phyloP scores from a whole-genome alignment of 2,113 vertebrate species.

The Heloderma charlesbogerti region DNA sequence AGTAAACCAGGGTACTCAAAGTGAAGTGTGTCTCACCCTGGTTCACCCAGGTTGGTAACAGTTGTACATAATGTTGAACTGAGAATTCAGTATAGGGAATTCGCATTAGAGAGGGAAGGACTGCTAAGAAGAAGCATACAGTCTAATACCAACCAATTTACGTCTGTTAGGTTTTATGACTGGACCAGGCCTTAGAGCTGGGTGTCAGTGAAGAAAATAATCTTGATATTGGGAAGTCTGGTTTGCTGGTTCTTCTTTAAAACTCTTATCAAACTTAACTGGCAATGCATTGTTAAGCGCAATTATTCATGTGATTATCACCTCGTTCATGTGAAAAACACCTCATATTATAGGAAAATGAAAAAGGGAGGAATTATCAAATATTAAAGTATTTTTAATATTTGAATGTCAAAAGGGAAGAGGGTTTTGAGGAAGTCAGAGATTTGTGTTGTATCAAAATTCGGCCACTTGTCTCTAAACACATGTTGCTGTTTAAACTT shows the following conservation, averaged over 20 bases:
- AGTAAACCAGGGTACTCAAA: neutral
- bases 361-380: neutral
- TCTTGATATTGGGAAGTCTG: too few relatives aligned
- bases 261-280: neutral
- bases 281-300: neutral
- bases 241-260: neutral
- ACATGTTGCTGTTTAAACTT: neutral
- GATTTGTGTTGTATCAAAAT: neutral
- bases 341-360: neutral
- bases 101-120: neutral
- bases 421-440: neutral
- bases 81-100: neutral
- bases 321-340: neutral
- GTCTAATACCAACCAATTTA: neutral
- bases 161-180: neutral
- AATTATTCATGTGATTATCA: neutral
- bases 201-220: neutral
- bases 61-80: neutral
- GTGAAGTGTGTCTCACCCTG: neutral
- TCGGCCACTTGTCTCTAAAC: neutral
- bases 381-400: neutral
- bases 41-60: neutral
- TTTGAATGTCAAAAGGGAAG: neutral
- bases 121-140: neutral
- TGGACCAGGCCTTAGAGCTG: neutral